Percentiles rank a stretch among this genome's conserved stretches.
Evolutionary conservation across 2,888 invertebrate species (phyloP).

Genomic region (Meiosimyza decipiens): DNA sequence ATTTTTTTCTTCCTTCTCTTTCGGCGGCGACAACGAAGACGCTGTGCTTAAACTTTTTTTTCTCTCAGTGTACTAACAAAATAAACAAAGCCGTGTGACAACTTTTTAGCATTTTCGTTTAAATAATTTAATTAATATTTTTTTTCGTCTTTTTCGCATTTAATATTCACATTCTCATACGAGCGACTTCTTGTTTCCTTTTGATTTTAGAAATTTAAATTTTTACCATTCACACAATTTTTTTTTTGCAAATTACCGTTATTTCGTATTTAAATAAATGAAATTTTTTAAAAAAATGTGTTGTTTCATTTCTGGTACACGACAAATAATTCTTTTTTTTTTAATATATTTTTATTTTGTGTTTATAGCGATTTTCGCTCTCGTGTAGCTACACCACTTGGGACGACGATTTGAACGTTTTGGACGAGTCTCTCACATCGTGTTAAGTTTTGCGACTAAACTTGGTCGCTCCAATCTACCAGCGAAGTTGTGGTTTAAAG

Average conservation of each 20-base stretch:
- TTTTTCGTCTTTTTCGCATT: neutral
- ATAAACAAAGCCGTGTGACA: conserved; percentile 40
- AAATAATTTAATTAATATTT: conserved; percentile 5
- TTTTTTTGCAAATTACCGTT: neutral
- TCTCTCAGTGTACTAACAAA: conserved; percentile 26
- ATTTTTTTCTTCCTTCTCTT: conserved; percentile 1
- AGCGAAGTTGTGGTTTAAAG: conserved; percentile 25
- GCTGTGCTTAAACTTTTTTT: no score
- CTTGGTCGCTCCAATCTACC: conserved; percentile 35
- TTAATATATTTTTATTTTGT: neutral
- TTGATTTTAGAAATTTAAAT: neutral
- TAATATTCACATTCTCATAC: conserved; percentile 18
- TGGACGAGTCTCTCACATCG: conserved; percentile 41
- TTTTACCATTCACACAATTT: neutral
- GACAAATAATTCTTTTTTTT: conserved; percentile 6
- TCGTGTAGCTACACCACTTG: conserved; percentile 26
- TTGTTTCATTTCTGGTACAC: neutral
- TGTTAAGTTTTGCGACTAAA: conserved; percentile 45
- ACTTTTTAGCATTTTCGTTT: conserved; percentile 36
- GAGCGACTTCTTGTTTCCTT: conserved; percentile 4
- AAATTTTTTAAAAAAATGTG: no score
- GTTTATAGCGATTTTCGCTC: conserved; percentile 26
- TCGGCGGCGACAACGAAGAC: neutral
- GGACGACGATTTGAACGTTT: neutral
- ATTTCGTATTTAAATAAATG: neutral